phyloP scores from a whole-genome alignment of 2,797 vertebrate species.

The Falco cherrug region DNA sequence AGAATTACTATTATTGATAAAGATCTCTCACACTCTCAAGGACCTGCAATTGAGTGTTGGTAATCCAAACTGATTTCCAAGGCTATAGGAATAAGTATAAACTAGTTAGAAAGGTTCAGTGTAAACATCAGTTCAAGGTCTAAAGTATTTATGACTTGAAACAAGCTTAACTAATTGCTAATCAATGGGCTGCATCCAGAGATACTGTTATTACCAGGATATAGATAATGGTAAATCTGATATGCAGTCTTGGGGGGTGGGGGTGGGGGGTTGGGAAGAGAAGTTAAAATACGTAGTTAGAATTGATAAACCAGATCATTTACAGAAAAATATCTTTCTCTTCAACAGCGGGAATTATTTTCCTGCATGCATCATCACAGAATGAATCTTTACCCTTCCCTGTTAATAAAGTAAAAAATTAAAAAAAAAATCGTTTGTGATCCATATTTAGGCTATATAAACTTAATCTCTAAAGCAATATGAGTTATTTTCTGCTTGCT shows the following conservation, averaged over 20 bases:
- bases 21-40: background rate
- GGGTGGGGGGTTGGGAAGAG: background rate
- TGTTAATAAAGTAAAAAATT: background rate
- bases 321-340: background rate
- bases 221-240: background rate
- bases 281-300: background rate
- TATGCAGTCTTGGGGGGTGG: background rate
- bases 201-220: background rate
- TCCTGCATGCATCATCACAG: background rate
- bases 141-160: constrained; percentile 17
- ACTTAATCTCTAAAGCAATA: background rate
- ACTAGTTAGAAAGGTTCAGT: background rate
- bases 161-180: constrained; percentile 30
- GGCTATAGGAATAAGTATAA: background rate
- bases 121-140: background rate
- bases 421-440: background rate
- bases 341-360: background rate
- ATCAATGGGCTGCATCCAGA: constrained; percentile 6
- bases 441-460: background rate
- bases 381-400: background rate
- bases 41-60: background rate
- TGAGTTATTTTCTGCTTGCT: background rate
- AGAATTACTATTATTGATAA: background rate
- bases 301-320: background rate
- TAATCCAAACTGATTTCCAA: background rate